Evolutionary conservation across 2,797 vertebrate genomes (phyloP), one percentile per base, ranked within the genome.

Genomic region (Enteromius viviparus): DNA sequence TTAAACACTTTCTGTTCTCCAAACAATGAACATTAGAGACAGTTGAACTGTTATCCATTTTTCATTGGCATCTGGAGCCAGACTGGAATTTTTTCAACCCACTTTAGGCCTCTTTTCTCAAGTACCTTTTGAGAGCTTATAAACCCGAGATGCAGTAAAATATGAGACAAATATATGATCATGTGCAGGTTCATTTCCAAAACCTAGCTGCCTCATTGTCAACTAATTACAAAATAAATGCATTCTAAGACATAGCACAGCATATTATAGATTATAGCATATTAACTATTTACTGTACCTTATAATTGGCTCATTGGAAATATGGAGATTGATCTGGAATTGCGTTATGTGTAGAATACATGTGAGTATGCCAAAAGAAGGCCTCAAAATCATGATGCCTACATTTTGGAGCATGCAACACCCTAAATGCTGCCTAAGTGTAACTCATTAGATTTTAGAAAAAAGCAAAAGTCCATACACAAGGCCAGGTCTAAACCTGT

Each of bases 1-100:
- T 49, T 62, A 49, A 71, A 64, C 53, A 71, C 66, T 26, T 64
- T 78, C 40, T 62, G 53, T 42, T 37, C 32, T 71, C 26, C 66
- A 83, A 77, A 83, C 66, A 83, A 64, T 64, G 42, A 71, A 51
- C 64, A 42, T 83, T 62, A 53, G 19, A 51, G 55, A 78, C 76
- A 32, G 51, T 11, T 49, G 74, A 77, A 68, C 64, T 76, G 19
- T 47, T 71, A n/a, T 58, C 76, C 19, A 69, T 47, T 53, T 60
- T 75, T 77, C 32, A 21, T 58, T 55, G 58, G 19, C 51, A 76
- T 55, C 37, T 58, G 62, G 49, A 76, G 81, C 49, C 49, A 82
- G 64, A 69, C n/a, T 69, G 32, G 19, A 76, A 32, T 45, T 53
- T 21, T 3, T 66, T 71, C 29, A 78, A 51, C 40, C 51, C 75